These are phyloP conservation scores for Apteryx mantelli DNA, from an alignment of 2,113 vertebrate species.

Conservation along the genomic window DNA sequence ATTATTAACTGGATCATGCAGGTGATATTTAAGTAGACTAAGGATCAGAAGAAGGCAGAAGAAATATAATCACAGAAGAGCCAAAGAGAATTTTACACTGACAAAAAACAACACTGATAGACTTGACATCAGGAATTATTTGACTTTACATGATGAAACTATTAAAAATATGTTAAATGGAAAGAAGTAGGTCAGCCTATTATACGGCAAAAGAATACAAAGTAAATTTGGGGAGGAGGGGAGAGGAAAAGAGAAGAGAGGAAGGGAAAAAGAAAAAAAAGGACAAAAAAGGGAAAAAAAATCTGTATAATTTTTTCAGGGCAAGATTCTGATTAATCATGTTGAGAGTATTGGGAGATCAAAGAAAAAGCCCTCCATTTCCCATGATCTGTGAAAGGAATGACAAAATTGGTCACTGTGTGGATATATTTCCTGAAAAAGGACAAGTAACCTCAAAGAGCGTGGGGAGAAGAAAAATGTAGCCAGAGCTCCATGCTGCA, in stretches of 20 bases:
- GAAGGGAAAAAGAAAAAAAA: background rate
- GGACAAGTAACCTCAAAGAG: background rate
- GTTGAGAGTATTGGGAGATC: background rate
- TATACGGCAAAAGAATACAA: background rate
- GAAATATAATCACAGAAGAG: background rate
- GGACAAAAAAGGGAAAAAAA: background rate
- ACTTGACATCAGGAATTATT: background rate
- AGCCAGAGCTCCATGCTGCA: background rate
- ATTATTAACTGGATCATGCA: background rate
- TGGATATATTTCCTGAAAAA: background rate
- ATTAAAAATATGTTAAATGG: constrained; percentile 2
- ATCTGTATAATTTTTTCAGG: background rate
- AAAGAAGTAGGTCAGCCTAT: background rate
- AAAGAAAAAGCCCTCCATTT: background rate
- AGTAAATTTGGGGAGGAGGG: background rate
- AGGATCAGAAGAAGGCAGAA: background rate
- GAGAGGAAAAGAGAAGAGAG: background rate
- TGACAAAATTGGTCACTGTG: background rate
- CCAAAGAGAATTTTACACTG: background rate
- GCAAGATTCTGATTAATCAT: background rate
- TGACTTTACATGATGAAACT: background rate
- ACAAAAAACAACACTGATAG: background rate
- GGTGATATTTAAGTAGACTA: background rate
- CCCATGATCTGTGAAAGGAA: background rate
- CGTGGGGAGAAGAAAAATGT: background rate